phyloP scores from a whole-genome alignment of 2,113 vertebrate species.

The Actenoides hombroni region DNA sequence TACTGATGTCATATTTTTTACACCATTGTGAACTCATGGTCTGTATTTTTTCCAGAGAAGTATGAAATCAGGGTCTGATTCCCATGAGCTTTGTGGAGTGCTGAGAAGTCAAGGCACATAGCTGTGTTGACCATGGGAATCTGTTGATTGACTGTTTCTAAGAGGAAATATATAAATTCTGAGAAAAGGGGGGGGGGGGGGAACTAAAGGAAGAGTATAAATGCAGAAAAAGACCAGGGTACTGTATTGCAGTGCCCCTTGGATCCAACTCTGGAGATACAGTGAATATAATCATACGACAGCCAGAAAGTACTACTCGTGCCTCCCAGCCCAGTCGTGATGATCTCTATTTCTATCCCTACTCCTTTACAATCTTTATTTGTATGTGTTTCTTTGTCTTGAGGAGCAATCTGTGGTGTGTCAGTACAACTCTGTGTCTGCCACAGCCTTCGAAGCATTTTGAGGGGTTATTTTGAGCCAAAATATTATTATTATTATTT shows the following conservation, averaged over 20 bases:
- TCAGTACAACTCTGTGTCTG: not conserved
- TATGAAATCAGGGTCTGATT: not conserved
- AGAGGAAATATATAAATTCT: not conserved
- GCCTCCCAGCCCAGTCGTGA: not conserved
- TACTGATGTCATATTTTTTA: not conserved
- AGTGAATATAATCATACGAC: not conserved
- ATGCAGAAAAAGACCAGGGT: not conserved
- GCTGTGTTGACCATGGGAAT: too few relatives aligned
- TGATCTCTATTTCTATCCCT: not conserved
- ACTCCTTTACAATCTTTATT: not conserved
- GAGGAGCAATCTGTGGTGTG: not conserved
- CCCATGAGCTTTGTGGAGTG: not conserved
- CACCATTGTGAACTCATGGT: not conserved
- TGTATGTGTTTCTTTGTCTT: not conserved
- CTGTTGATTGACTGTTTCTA: not conserved
- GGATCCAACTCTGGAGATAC: not conserved
- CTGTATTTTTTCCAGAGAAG: not conserved
- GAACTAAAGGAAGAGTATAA: not conserved
- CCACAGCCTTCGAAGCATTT: not conserved
- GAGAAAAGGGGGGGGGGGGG: not conserved
- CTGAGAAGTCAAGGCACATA: not conserved
- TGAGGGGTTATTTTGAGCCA: not conserved
- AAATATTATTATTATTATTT: slow-evolving; percentile 18
- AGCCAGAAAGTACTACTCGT: not conserved
- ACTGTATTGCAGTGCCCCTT: not conserved